Conservation (phyloP, 2,113 vertebrate genomes). For the Coryphaenoides rupestris region DNA sequence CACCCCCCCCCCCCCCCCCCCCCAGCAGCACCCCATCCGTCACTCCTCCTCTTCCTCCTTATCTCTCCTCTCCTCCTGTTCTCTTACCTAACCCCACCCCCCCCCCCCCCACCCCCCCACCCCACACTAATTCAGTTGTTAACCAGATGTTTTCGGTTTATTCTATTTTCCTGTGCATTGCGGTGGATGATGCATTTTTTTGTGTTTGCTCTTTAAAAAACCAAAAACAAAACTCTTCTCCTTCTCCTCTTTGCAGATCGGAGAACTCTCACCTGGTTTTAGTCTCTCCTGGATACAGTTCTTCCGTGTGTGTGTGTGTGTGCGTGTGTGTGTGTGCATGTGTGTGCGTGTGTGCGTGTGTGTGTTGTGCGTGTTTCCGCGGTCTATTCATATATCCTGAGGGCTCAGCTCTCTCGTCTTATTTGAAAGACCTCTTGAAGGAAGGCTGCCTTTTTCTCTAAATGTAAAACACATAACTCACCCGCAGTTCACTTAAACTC, state of each 20-base stretch:
- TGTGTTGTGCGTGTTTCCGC: neutral
- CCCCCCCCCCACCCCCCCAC: slow-evolving; percentile 36
- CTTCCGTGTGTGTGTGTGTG: neutral
- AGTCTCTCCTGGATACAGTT: neutral
- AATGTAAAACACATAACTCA: slow-evolving; percentile 7
- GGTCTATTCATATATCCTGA: slow-evolving; percentile 37
- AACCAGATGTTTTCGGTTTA: too few species aligned
- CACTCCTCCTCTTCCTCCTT: slow-evolving; percentile 51
- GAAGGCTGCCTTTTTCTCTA: neutral
- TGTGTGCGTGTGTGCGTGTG: neutral
- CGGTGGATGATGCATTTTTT: too few species aligned
- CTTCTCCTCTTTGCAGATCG: too few species aligned
- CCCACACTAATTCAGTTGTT: neutral
- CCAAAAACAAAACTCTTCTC: neutral
- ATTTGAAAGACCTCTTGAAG: neutral
- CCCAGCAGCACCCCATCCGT: slow-evolving; percentile 47
- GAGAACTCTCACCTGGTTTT: neutral
- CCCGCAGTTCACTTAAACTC: too few species aligned
- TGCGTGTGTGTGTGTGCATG: too few species aligned
- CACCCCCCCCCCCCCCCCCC: slow-evolving; percentile 4
- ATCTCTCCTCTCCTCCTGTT: neutral
- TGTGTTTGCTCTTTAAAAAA: too few species aligned
- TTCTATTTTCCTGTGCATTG: too few species aligned
- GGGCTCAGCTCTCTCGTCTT: slow-evolving; percentile 29
- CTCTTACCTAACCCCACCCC: slow-evolving; percentile 11